Evolutionary conservation across 2,888 invertebrate genomes (phyloP), one percentile per base, ranked within the genome.

Genomic region (Dasypogon diadema): DNA sequence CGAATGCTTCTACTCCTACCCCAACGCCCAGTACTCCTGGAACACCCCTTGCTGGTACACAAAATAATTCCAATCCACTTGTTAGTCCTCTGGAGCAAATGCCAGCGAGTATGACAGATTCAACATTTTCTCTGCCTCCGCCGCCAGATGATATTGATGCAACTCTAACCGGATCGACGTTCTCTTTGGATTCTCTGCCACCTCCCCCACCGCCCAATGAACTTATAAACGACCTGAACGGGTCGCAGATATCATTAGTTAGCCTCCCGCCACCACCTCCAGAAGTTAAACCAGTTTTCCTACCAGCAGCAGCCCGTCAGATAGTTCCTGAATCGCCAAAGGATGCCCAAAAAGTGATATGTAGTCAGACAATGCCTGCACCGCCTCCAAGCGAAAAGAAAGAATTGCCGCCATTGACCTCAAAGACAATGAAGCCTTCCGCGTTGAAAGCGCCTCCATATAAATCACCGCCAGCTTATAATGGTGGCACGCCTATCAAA

Each of bases 171-270:
- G 90, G 92, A 72, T 93, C 93, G 0, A 93, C 92, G 12, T 86
- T 93, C 10, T 94, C 94, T 22, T 84, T 94, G 48, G 94, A 94
- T 80, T 93, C 93, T n/a, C 85, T 94, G 76, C 93, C 93, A 0
- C 94, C 93, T 14, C 94, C 94, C 0, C 92, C 89, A 58, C 91
- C 92, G 48, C 91, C 91, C 42, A 79, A 81, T 22, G 82, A 82
- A 3, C 87, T 87, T 21, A 80, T 81, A 73, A 76, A 75, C 51
- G 84, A 85, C 60, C 82, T 86, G 5, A 84, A 90, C 10, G 93
- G 92, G 2, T 93, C 93, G 4, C 92, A 92, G 81, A 85, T 93
- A 30, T 91, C 91, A 58, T 82, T 91, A 76, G 89, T 89, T 80
- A 93, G 92, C 54, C 85, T 93, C 46, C 94, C 94, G 5, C 94